Percentiles rank a stretch among this genome's conserved stretches.
Conservation (phyloP, 2,113 vertebrate genomes). For the Smithornis capensis region DNA sequence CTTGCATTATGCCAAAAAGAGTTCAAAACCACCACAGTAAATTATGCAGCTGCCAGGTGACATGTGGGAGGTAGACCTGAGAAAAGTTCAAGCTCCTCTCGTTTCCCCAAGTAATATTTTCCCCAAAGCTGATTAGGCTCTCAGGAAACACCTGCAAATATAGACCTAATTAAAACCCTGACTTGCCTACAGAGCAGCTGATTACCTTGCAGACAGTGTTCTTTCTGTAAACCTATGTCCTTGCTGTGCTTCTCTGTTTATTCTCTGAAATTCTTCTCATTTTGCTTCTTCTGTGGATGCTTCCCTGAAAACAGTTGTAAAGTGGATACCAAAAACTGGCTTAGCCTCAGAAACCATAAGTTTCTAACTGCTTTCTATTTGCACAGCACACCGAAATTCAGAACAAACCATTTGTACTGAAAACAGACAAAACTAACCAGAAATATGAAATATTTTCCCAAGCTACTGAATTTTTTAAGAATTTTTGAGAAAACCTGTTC, state of each 20-base stretch:
- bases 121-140: background rate
- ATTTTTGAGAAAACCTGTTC: background rate
- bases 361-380: background rate
- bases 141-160: slow-evolving; percentile 1
- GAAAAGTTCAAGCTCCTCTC: background rate
- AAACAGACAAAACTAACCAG: background rate
- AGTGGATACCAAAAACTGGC: background rate
- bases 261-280: background rate
- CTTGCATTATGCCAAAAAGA: background rate
- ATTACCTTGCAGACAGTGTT: background rate
- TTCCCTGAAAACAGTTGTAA: background rate
- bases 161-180: background rate
- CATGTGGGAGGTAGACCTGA: background rate
- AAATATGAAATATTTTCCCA: background rate
- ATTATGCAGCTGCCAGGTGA: background rate
- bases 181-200: background rate
- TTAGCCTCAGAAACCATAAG: background rate
- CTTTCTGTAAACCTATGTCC: background rate
- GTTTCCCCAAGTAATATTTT: background rate
- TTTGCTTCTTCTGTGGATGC: background rate
- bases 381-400: background rate
- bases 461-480: background rate
- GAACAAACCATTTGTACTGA: background rate
- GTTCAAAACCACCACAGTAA: background rate
- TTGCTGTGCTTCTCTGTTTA: background rate